These are phyloP conservation scores for Torymus tubicola DNA, from an alignment of 2,888 invertebrate genomes.

Conservation along the genomic window DNA sequence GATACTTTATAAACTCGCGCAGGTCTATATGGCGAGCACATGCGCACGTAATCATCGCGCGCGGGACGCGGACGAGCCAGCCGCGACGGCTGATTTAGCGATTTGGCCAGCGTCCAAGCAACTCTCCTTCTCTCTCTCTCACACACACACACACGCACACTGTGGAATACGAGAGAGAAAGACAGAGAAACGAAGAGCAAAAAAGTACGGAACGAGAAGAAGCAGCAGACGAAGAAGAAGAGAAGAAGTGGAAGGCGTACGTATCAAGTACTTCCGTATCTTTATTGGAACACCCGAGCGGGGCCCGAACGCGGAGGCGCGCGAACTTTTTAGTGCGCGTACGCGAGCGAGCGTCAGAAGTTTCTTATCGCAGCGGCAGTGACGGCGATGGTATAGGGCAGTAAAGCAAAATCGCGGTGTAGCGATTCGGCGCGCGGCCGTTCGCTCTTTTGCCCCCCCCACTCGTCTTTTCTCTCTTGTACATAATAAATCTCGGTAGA, in stretches of 20 bases:
- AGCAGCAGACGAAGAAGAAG: slow-evolving; percentile 17
- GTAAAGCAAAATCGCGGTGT: slow-evolving; percentile 41
- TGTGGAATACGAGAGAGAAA: too few relatives aligned
- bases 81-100: slow-evolving; percentile 51
- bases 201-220: not conserved
- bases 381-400: not conserved
- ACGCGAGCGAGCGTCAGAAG: slow-evolving; percentile 20
- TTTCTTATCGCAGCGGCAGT: slow-evolving; percentile 41
- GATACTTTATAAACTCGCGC: slow-evolving; percentile 40
- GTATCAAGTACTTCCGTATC: slow-evolving; percentile 57
- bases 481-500: slow-evolving; percentile 43
- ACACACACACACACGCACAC: too few relatives aligned
- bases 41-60: slow-evolving; percentile 48
- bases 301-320: not conserved
- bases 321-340: slow-evolving; percentile 46
- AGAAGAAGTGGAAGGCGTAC: slow-evolving; percentile 42
- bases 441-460: not conserved
- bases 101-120: slow-evolving; percentile 55
- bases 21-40: slow-evolving; percentile 29
- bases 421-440: slow-evolving; percentile 9
- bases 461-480: slow-evolving; percentile 10
- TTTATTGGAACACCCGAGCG: slow-evolving; percentile 52
- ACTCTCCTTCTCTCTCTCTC: not conserved
- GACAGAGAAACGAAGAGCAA: too few relatives aligned
- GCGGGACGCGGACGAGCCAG: slow-evolving; percentile 36